Conservation (phyloP, 64 coral and sea anemone genomes). For the Platygyra sinensis region DNA sequence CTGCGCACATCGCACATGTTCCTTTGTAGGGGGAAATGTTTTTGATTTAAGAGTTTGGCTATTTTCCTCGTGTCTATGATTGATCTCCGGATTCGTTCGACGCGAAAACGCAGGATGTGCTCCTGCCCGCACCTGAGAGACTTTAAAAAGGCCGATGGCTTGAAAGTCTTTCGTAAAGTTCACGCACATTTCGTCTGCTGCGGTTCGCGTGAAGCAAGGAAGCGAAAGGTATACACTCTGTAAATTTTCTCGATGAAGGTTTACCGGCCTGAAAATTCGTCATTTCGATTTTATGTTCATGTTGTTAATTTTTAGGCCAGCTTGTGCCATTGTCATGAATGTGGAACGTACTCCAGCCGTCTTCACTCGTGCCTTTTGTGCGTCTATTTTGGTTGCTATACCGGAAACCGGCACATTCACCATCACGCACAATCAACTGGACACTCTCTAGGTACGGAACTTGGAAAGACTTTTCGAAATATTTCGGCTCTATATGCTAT, state of each 20-base stretch:
- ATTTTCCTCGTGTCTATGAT: constrained; percentile 39
- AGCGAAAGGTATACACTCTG: constrained; percentile 83
- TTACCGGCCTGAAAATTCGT: neutral
- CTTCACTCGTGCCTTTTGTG: constrained; percentile 95
- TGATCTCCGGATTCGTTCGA: constrained; percentile 37
- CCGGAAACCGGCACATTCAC: constrained; percentile 94
- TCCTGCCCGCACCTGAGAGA: constrained; percentile 74
- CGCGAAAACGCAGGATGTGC: constrained; percentile 44
- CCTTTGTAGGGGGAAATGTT: constrained; percentile 51
- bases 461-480: neutral
- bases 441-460: constrained; percentile 84
- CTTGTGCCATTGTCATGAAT: constrained; percentile 84
- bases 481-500: neutral
- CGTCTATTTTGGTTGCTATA: constrained; percentile 99
- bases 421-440: constrained; percentile 82
- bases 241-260: constrained; percentile 12
- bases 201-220: constrained; percentile 86
- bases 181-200: constrained; percentile 86
- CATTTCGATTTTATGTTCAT: neutral
- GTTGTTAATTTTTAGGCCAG: constrained; percentile 62
- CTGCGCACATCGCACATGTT: constrained; percentile 76
- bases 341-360: constrained; percentile 90
- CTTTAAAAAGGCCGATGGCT: constrained; percentile 88
- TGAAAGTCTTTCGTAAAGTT: constrained; percentile 87
- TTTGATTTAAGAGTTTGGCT: constrained; percentile 16